These are phyloP conservation scores for Caenorhabditis briggsae DNA, from an alignment of 1,140 invertebrate species.

Conservation along the genomic window DNA sequence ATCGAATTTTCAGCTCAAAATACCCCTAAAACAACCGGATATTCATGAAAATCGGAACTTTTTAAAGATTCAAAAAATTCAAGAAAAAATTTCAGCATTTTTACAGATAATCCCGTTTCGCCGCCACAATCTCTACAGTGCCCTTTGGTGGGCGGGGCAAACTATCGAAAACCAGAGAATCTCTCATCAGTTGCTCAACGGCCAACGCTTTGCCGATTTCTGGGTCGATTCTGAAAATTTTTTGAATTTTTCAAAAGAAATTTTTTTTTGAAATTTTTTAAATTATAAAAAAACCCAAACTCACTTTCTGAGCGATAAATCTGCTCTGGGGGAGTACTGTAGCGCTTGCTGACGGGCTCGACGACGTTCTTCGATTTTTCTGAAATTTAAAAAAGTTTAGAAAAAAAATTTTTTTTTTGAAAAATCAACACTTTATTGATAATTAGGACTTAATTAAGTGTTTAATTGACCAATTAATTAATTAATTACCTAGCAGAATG, in stretches of 20 bases:
- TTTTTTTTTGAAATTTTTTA: not conserved
- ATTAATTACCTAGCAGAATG: not conserved
- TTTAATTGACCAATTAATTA: not conserved
- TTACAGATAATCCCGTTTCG: conserved; percentile 28
- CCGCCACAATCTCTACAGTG: conserved; percentile 40
- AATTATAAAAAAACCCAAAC: too few species aligned
- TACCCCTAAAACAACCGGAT: too few species aligned
- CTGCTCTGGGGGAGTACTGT: conserved; percentile 14
- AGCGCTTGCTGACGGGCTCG: conserved; percentile 33
- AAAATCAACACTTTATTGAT: too few species aligned
- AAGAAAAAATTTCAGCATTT: not conserved
- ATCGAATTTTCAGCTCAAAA: not conserved
- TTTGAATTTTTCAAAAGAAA: not conserved
- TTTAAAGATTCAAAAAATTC: not conserved
- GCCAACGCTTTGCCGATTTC: conserved; percentile 45
- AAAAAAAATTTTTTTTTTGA: too few species aligned
- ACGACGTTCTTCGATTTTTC: conserved; percentile 44
- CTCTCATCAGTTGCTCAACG: conserved; percentile 20
- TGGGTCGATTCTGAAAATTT: conserved; percentile 43
- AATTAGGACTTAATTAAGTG: too few species aligned
- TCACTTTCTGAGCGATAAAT: conserved; percentile 37
- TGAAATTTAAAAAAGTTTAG: not conserved
- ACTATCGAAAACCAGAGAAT: conserved; percentile 28
- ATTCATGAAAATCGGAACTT: not conserved
- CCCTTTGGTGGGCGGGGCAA: conserved; percentile 25